A percentile compares a stretch with the other conserved stretches of the same genome.
Evolutionary conservation across 2,113 vertebrate genomes (phyloP).

Genomic region (Catagonus wagneri): DNA sequence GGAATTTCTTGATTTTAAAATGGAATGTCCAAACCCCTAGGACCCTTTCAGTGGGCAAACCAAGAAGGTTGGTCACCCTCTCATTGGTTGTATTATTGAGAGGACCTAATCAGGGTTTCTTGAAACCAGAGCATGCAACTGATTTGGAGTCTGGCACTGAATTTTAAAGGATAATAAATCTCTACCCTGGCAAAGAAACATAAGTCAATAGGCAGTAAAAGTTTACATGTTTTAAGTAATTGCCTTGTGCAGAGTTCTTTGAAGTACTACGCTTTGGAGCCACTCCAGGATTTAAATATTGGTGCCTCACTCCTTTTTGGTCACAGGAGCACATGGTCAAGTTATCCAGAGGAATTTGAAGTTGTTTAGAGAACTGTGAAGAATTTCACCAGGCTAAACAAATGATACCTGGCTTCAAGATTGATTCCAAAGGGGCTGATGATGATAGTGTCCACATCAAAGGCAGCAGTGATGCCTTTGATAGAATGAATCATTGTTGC

Average conservation of each 20-base stretch:
- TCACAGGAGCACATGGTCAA: constrained; percentile 24
- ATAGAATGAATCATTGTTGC: not conserved
- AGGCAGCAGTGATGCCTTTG: not conserved
- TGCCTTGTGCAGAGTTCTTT: constrained; percentile 58
- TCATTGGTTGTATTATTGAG: not conserved
- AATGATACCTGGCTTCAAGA: constrained; percentile 38
- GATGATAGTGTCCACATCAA: not conserved
- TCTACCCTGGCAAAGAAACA: constrained; percentile 64
- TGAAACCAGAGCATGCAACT: constrained; percentile 61
- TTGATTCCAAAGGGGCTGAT: constrained; percentile 61
- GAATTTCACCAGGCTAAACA: constrained; percentile 62
- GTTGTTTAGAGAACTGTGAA: constrained; percentile 60
- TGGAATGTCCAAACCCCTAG: not conserved
- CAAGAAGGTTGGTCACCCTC: not conserved
- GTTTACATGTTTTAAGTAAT: constrained; percentile 63
- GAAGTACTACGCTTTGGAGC: constrained; percentile 58
- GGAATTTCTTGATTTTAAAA: constrained; percentile 52
- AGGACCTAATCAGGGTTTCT: constrained; percentile 8
- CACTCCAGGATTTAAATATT: constrained; percentile 39
- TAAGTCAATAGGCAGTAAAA: constrained; percentile 57
- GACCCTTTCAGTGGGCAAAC: not conserved
- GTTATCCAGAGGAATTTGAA: constrained; percentile 64
- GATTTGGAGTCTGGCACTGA: not conserved
- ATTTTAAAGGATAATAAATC: constrained; percentile 70
- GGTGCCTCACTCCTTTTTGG: constrained; percentile 43